Evolutionary conservation across 2,113 vertebrate genomes (phyloP).

Genomic region (Poicephalus gulielmi): DNA sequence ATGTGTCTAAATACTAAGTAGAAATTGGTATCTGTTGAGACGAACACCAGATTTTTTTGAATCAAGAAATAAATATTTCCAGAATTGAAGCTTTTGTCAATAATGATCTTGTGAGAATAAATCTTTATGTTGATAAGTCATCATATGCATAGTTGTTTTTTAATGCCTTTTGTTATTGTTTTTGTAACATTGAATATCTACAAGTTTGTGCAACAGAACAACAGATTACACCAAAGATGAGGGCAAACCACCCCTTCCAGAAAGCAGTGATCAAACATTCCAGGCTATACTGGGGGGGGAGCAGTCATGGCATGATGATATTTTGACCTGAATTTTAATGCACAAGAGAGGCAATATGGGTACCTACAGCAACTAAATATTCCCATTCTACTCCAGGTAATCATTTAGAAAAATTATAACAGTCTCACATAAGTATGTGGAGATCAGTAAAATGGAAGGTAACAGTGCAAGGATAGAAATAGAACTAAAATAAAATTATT

Average conservation of each 20-base stretch:
- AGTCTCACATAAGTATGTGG: not conserved
- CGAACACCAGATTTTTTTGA: not conserved
- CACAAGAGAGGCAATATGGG: not conserved
- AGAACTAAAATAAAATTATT: slow-evolving; percentile 14
- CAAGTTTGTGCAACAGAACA: not conserved
- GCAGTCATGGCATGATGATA: not conserved
- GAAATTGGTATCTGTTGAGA: not conserved
- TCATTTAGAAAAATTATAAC: slow-evolving; percentile 18
- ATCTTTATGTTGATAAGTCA: not conserved
- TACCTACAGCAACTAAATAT: not conserved
- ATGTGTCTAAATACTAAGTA: not conserved
- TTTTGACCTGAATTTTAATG: not conserved
- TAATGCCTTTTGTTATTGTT: not conserved
- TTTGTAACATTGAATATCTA: not conserved
- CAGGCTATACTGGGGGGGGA: not conserved
- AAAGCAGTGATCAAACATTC: not conserved
- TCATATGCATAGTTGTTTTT: not conserved
- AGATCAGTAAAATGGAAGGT: slow-evolving; percentile 5
- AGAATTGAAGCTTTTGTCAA: not conserved
- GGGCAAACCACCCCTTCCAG: not conserved
- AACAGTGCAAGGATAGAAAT: not conserved
- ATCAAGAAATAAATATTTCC: not conserved
- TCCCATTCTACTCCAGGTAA: not conserved
- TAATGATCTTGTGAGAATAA: not conserved
- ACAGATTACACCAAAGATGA: not conserved